phyloP scores from a whole-genome alignment of 2,797 vertebrate species.

The Lemur catta region DNA sequence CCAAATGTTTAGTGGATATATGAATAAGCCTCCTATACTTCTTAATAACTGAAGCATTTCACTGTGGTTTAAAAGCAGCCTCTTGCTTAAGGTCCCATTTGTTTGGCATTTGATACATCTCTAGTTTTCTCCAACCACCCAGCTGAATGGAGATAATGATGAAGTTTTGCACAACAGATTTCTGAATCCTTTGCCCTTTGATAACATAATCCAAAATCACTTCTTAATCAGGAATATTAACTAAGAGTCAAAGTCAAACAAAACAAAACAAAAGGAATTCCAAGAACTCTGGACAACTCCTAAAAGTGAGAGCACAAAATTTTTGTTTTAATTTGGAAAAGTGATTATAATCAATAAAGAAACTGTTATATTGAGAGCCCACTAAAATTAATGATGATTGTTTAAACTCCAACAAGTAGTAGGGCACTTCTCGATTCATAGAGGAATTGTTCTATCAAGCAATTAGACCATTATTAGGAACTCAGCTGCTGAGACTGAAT shows the following conservation, averaged over 20 bases:
- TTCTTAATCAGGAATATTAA: background rate
- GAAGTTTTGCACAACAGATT: background rate
- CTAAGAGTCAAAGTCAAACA: background rate
- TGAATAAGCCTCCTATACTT: background rate
- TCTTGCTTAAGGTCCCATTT: background rate
- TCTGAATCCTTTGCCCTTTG: background rate
- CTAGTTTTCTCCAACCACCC: background rate
- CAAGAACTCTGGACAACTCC: background rate
- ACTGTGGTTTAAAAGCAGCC: background rate
- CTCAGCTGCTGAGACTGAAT: background rate
- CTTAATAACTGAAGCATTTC: background rate
- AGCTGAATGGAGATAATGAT: background rate
- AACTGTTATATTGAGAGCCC: background rate
- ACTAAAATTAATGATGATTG: background rate
- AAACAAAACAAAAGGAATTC: background rate
- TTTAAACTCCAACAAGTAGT: background rate
- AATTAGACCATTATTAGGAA: background rate
- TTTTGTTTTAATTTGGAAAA: background rate
- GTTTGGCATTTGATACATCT: background rate
- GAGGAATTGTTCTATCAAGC: background rate
- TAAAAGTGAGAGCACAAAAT: background rate
- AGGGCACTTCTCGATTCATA: background rate
- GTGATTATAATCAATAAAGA: background rate
- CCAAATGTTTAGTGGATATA: conserved; percentile 18
- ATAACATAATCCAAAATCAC: background rate